Conservation (phyloP, 2,113 vertebrate genomes). For the Trematomus loennbergii region DNA sequence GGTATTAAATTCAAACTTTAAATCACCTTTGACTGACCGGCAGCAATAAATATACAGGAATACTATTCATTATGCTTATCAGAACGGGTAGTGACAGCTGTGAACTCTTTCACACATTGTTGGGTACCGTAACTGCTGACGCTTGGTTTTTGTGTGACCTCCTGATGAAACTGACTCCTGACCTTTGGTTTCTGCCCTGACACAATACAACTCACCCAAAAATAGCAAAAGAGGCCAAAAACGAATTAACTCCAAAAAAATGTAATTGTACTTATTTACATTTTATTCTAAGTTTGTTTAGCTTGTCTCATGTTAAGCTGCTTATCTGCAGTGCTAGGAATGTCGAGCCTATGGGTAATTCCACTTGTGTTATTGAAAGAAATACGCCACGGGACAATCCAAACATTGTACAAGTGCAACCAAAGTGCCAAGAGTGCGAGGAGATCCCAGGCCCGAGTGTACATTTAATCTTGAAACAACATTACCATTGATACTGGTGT, state of each 20-base stretch:
- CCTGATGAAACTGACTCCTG: slow-evolving; percentile 8
- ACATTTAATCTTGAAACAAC: slow-evolving; percentile 68
- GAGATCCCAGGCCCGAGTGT: slow-evolving; percentile 42
- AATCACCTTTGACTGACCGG: slow-evolving; percentile 44
- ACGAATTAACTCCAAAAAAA: neutral
- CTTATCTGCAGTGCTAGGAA: slow-evolving; percentile 59
- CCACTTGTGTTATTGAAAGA: slow-evolving; percentile 60
- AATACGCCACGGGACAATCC: slow-evolving; percentile 55
- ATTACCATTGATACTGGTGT: slow-evolving; percentile 25
- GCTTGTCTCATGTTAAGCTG: slow-evolving; percentile 54
- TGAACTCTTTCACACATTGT: slow-evolving; percentile 12
- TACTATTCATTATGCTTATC: neutral
- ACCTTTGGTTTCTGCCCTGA: neutral
- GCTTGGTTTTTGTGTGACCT: slow-evolving; percentile 13
- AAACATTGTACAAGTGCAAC: slow-evolving; percentile 61
- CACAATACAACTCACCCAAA: neutral
- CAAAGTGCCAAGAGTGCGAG: slow-evolving; percentile 41
- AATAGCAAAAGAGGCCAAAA: slow-evolving; percentile 2
- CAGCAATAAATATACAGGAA: neutral
- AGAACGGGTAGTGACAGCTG: neutral
- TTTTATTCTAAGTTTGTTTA: slow-evolving; percentile 41
- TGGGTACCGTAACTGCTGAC: slow-evolving; percentile 1
- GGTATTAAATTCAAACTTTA: slow-evolving; percentile 48
- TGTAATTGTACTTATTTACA: neutral
- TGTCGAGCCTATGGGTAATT: slow-evolving; percentile 44